phyloP scores from a whole-genome alignment of 2,797 vertebrate genomes.

The Neosilurus hyrtlii region DNA sequence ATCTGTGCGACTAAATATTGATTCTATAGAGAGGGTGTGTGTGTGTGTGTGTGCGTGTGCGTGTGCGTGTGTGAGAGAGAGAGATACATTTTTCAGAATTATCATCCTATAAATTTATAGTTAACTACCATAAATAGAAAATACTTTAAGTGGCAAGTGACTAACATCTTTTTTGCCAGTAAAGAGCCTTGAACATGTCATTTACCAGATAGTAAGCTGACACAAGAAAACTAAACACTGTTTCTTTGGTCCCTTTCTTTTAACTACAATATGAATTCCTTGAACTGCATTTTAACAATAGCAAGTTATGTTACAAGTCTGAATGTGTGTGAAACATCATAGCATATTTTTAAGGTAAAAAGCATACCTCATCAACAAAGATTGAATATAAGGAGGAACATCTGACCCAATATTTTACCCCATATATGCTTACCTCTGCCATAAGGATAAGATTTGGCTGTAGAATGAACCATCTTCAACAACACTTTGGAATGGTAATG shows the following conservation, averaged over 20 bases:
- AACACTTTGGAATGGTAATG: neutral
- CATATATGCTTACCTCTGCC: neutral
- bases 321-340: neutral
- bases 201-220: neutral
- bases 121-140: neutral
- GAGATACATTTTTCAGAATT: neutral
- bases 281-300: neutral
- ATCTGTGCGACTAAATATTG: neutral
- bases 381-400: no score
- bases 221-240: neutral
- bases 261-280: neutral
- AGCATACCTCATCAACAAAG: neutral
- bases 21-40: no score
- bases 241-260: neutral
- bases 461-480: neutral
- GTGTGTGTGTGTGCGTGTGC: neutral
- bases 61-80: neutral
- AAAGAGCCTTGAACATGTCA: neutral
- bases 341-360: neutral
- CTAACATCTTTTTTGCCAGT: neutral
- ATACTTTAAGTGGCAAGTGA: no score
- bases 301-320: neutral
- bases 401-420: neutral
- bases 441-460: neutral
- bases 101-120: neutral